Evolutionary conservation across 2,797 vertebrate genomes (phyloP).

Genomic region (Coregonus suidteri): DNA sequence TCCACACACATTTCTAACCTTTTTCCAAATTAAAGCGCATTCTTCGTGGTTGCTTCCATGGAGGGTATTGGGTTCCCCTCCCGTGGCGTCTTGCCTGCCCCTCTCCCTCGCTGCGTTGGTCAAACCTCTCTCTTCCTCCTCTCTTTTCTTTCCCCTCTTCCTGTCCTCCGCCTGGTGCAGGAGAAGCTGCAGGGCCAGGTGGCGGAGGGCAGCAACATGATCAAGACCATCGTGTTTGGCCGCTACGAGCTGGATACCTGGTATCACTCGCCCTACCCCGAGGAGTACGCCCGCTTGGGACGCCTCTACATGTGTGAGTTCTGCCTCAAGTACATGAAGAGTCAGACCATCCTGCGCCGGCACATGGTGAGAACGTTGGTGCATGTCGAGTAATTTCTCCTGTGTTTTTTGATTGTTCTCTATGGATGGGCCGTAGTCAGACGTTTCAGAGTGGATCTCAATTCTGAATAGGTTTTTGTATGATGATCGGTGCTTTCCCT

Average conservation of each 20-base stretch:
- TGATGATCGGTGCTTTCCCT: not conserved
- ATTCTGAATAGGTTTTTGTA: not conserved
- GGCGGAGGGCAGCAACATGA: slow-evolving; percentile 95
- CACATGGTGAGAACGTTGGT: slow-evolving; percentile 83
- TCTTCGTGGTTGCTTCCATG: not conserved
- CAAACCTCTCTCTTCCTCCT: not conserved
- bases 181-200: slow-evolving; percentile 94
- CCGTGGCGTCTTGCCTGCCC: not conserved
- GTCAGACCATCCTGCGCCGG: slow-evolving; percentile 91
- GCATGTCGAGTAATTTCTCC: not conserved
- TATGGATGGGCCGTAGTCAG: not conserved
- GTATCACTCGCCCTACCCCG: slow-evolving; percentile 97
- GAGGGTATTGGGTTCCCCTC: slow-evolving; percentile 10
- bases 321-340: slow-evolving; percentile 99
- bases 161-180: slow-evolving; percentile 59
- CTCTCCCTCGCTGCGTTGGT: not conserved
- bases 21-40: not conserved
- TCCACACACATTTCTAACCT: not conserved
- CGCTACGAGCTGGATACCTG: slow-evolving; percentile 95
- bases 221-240: slow-evolving; percentile 92
- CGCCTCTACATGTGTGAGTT: slow-evolving; percentile 98
- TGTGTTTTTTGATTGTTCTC: not conserved
- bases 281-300: slow-evolving; percentile 93
- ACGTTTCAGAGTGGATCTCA: not conserved
- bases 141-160: not conserved